Evolutionary conservation across 2,113 vertebrate species (phyloP), one percentile per base, ranked within the genome.

Genomic region (Boulengeromyrus knoepffleri): DNA sequence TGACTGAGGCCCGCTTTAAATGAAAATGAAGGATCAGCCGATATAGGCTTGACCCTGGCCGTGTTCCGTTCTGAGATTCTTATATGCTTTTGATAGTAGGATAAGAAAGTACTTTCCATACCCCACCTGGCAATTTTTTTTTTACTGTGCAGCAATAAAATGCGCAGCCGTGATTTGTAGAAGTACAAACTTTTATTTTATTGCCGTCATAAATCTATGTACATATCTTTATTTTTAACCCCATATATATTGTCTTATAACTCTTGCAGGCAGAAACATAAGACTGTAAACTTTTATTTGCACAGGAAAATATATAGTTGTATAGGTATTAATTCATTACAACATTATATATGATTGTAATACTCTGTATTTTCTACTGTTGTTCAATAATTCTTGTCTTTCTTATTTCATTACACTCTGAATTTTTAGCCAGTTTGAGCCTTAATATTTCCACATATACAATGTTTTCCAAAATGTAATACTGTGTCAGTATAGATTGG

Each of bases 1-100:
- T 70, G 89, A 56, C 13, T 50, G 31, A 80, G 89, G 49, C 24
- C 77, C 12, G 21, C 56, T 85, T 50, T 56, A 90, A 90, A 70
- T 86, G 87, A 74, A 88, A 74, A 88, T 74, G 62, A 66, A 53
- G 27, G 74, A 50, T 83, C 36, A 36, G 47, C 46, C 8, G 17
- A 74, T 58, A 77, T n/a, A 80, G 88, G 45, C 53, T 42, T 89
- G 88, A 89, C 36, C 77, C 50, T 84, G 36, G 17, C 9, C 50
- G 42, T 36, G 19, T 42, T 52, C 36, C 50, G 12, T 45, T 45
- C 1, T 83, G 3, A 21, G 17, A 2, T 80, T 52, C 36, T 52
- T 74, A 31, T 53, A 53, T 87, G 27, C 50, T 52, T 53, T 85
- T 47, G 39, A 85, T 47, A 45, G 42, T 85, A 47, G 45, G 45